These are phyloP conservation scores for Drosophila algonquin DNA, from an alignment of 2,888 invertebrate species.

Conservation along the genomic window DNA sequence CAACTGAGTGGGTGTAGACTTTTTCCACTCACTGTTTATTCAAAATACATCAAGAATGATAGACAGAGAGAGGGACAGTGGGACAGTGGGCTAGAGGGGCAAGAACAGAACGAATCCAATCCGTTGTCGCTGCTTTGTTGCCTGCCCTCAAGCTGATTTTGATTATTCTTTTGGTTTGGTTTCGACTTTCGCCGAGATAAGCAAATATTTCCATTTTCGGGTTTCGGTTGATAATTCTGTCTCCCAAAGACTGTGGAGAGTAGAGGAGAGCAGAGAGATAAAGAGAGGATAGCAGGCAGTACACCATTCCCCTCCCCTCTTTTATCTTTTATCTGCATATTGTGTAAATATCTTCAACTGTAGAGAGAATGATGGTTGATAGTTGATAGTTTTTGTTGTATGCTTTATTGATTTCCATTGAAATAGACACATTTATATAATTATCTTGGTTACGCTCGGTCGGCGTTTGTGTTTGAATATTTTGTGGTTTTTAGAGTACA, in stretches of 20 bases:
- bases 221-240: constrained; percentile 29
- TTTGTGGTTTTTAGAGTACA: constrained; percentile 68
- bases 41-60: background rate
- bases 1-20: background rate
- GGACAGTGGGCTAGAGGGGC: too few relatives aligned
- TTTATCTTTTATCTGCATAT: background rate
- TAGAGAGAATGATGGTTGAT: background rate
- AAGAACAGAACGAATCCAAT: constrained; percentile 14
- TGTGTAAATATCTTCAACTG: background rate
- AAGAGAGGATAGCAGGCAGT: background rate
- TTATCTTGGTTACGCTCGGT: constrained; percentile 53
- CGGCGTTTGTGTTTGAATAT: constrained; percentile 25
- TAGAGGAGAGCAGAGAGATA: background rate
- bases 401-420: constrained; percentile 79
- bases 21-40: background rate
- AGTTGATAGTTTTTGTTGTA: constrained; percentile 45
- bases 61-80: background rate
- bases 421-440: constrained; percentile 78
- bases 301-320: background rate
- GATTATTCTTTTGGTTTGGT: constrained; percentile 31
- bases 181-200: constrained; percentile 66
- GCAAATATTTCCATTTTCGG: constrained; percentile 45
- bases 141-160: constrained; percentile 38
- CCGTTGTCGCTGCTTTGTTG: constrained; percentile 5
- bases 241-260: constrained; percentile 9